Evolutionary conservation across 2,797 vertebrate genomes (phyloP).

Genomic region (Galagoides demidoff): DNA sequence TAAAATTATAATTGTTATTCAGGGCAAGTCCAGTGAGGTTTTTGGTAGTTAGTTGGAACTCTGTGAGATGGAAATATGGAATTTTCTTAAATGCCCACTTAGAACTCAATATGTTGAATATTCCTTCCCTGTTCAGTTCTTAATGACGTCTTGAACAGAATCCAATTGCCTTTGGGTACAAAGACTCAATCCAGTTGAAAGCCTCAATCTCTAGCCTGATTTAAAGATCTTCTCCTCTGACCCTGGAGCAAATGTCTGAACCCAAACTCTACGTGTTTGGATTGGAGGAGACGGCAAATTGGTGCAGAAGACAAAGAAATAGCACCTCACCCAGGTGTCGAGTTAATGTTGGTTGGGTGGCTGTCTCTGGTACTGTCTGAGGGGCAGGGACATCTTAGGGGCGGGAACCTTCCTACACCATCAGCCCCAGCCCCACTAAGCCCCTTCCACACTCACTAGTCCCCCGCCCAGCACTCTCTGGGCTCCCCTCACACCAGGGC

Average conservation of each 20-base stretch:
- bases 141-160: neutral
- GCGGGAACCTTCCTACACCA: too few species aligned
- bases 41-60: neutral
- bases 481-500: neutral
- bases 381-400: neutral
- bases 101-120: neutral
- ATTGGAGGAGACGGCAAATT: too few species aligned
- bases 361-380: neutral
- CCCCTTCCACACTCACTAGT: neutral
- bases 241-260: neutral
- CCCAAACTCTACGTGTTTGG: neutral
- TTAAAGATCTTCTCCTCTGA: neutral
- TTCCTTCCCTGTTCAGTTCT: neutral
- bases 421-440: neutral
- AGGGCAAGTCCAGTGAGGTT: neutral
- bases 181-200: neutral
- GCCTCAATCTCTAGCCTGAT: neutral
- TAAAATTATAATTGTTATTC: neutral
- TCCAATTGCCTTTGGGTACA: neutral
- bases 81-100: neutral
- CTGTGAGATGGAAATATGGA: neutral
- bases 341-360: rapidly evolving
- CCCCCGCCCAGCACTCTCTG: neutral
- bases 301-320: neutral
- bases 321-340: neutral